phyloP scores from a whole-genome alignment of 2,888 invertebrate species.

The Dysmachus trigonus region DNA sequence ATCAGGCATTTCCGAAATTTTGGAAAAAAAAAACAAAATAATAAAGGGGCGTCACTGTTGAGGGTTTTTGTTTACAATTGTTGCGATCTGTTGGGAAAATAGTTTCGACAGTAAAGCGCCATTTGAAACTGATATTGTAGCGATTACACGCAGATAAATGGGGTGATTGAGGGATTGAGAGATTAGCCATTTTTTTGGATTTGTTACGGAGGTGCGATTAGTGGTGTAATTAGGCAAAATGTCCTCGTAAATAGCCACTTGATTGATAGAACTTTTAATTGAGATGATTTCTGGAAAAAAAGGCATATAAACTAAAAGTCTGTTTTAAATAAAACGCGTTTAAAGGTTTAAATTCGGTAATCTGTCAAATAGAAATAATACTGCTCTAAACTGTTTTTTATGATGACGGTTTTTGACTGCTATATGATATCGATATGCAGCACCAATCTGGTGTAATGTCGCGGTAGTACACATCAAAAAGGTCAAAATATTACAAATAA shows the following conservation, averaged over 20 bases:
- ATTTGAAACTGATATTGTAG: conserved; percentile 33
- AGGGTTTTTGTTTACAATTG: conserved; percentile 28
- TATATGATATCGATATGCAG: too few species aligned
- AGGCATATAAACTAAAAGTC: too few species aligned
- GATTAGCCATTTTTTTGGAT: background rate
- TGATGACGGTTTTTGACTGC: too few species aligned
- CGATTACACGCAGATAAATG: conserved; percentile 21
- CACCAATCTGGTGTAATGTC: too few species aligned
- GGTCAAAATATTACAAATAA: too few species aligned
- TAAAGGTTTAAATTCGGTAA: too few species aligned
- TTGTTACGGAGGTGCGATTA: background rate
- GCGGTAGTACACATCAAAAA: too few species aligned
- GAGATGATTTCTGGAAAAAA: too few species aligned
- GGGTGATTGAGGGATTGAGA: conserved; percentile 12
- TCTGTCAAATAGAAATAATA: too few species aligned
- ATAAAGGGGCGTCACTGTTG: background rate
- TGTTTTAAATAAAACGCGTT: too few species aligned
- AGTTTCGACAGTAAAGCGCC: conserved; percentile 19
- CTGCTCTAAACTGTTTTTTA: too few species aligned
- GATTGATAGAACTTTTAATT: too few species aligned
- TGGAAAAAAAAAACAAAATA: conserved; percentile 51
- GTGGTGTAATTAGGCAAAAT: background rate
- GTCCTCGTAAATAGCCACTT: background rate
- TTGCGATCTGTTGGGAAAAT: conserved; percentile 29
- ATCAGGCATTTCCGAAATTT: conserved; percentile 49